phyloP scores from a whole-genome alignment of 2,113 vertebrate genomes.

The Rostratula benghalensis region DNA sequence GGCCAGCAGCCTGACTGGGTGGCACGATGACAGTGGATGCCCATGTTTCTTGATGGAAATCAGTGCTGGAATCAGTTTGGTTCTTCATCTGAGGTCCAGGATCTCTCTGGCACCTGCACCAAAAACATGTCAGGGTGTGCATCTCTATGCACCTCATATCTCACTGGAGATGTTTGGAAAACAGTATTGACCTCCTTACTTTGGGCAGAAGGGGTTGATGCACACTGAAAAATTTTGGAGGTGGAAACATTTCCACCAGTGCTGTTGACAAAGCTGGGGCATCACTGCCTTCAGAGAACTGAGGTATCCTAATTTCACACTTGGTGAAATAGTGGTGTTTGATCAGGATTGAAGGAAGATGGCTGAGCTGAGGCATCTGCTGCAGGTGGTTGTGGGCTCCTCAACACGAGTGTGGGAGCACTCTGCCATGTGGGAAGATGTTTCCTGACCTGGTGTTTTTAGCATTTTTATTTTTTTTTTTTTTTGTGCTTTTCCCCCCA shows the following conservation, averaged over 20 bases:
- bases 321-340: background rate
- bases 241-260: background rate
- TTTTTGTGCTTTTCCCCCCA: background rate
- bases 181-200: background rate
- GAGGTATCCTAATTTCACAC: background rate
- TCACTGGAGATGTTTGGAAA: background rate
- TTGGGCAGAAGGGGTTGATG: background rate
- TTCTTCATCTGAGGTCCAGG: background rate
- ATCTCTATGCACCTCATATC: background rate
- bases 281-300: background rate
- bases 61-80: background rate
- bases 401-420: background rate
- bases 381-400: background rate
- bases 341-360: background rate
- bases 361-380: background rate
- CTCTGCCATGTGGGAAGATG: background rate
- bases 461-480: background rate
- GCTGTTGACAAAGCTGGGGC: background rate
- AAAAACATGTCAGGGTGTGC: background rate
- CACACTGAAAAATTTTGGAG: background rate
- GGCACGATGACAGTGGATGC: fast-evolving
- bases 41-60: background rate
- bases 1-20: background rate
- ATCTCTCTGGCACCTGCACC: background rate
- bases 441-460: background rate